Percentiles rank a stretch among this genome's conserved stretches.
Evolutionary conservation across 2,797 vertebrate genomes (phyloP).

Genomic region (Gobionotothen gibberifrons): DNA sequence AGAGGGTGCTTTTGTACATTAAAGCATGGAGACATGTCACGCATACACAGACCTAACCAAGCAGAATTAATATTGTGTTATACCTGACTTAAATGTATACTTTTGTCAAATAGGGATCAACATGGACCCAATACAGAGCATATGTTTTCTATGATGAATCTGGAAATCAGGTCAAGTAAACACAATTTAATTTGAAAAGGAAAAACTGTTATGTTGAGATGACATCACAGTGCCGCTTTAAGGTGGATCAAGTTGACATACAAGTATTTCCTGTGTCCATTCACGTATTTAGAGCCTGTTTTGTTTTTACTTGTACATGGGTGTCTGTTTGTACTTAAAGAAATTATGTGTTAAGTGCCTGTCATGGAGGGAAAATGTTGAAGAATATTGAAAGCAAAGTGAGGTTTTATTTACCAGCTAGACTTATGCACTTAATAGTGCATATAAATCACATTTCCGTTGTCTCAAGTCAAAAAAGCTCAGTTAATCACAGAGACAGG

Average conservation of each 20-base stretch:
- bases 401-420: background rate
- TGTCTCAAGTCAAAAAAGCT: background rate
- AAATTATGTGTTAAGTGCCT: too few species aligned
- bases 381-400: background rate
- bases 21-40: too few species aligned
- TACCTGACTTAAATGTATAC: too few species aligned
- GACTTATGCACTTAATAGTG: background rate
- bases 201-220: background rate
- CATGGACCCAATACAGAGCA: too few species aligned
- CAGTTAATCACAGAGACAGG: conserved; percentile 2
- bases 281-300: background rate
- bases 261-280: background rate
- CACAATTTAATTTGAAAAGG: background rate
- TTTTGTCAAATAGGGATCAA: too few species aligned
- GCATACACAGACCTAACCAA: too few species aligned
- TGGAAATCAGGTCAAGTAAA: background rate
- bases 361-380: background rate
- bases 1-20: too few species aligned
- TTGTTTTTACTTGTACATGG: background rate
- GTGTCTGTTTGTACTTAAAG: background rate
- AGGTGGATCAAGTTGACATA: background rate
- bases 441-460: background rate
- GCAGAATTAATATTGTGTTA: too few species aligned
- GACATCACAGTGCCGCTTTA: background rate
- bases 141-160: background rate